Percentiles rank a stretch among this genome's conserved stretches.
phyloP scores from a whole-genome alignment of 2,113 vertebrate species.

The Muntiacus reevesi region DNA sequence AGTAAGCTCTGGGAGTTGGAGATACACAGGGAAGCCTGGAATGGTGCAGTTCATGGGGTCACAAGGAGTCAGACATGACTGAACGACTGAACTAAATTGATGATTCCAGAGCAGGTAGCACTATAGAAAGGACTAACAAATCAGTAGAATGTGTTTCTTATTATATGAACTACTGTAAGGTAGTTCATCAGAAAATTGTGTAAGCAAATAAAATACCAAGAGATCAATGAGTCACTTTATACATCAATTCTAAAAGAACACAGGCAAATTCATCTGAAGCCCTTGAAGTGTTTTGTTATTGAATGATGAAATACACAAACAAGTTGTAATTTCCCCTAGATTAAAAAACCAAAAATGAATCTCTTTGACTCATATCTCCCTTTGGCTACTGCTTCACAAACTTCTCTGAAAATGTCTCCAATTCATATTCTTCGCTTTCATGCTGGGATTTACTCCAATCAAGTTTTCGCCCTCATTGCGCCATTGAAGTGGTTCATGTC shows the following conservation, averaged over 20 bases:
- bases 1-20: not conserved
- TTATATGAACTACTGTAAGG: not conserved
- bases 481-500: not conserved
- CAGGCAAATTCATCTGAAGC: not conserved
- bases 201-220: not conserved
- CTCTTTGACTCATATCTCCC: not conserved
- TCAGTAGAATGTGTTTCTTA: not conserved
- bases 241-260: not conserved
- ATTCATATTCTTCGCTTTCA: not conserved
- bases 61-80: not conserved
- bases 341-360: not conserved
- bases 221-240: not conserved
- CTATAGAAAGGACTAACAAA: not conserved
- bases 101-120: not conserved
- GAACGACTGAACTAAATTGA: not conserved
- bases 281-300: not conserved
- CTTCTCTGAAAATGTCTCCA: not conserved
- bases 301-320: not conserved
- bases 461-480: not conserved
- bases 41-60: not conserved
- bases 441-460: not conserved
- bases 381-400: not conserved
- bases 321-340: not conserved
- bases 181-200: not conserved
- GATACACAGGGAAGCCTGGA: not conserved